Percentiles rank a stretch among this genome's conserved stretches.
Evolutionary conservation across 2,113 vertebrate genomes (phyloP).

Genomic region (Xyliphius kryptos): DNA sequence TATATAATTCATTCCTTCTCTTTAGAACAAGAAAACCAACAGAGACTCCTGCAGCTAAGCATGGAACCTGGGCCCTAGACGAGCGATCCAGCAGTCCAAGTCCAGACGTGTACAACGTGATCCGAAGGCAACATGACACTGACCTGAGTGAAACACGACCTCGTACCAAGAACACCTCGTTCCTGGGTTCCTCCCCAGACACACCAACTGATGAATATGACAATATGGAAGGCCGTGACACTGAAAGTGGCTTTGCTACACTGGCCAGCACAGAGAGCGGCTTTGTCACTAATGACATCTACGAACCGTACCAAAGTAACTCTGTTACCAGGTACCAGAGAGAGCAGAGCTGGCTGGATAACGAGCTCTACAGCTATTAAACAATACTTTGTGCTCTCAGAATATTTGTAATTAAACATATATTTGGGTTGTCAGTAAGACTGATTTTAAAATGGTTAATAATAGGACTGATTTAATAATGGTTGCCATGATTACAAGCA

Average conservation of each 20-base stretch:
- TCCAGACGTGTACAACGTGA: slow-evolving; percentile 79
- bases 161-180: slow-evolving; percentile 81
- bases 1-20: too few species aligned
- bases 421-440: too few species aligned
- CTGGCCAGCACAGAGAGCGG: slow-evolving; percentile 76
- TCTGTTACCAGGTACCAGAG: slow-evolving; percentile 49
- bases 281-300: slow-evolving; percentile 86
- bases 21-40: too few species aligned
- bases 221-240: slow-evolving; percentile 62
- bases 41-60: slow-evolving; percentile 61
- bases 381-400: too few species aligned
- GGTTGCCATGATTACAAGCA: too few species aligned
- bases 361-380: slow-evolving; percentile 77
- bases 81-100: slow-evolving; percentile 59
- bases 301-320: slow-evolving; percentile 67
- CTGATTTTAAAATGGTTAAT: too few species aligned
- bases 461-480: too few species aligned
- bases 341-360: slow-evolving; percentile 76
- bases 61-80: slow-evolving; percentile 54
- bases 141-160: slow-evolving; percentile 79
- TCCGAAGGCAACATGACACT: slow-evolving; percentile 76
- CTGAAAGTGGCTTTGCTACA: slow-evolving; percentile 72
- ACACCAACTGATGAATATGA: slow-evolving; percentile 69
- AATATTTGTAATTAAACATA: too few species aligned
- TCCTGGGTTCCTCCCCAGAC: slow-evolving; percentile 66